A percentile compares a stretch with the other conserved stretches of the same genome.
phyloP scores from a whole-genome alignment of 2,113 vertebrate genomes.

The Tympanuchus pallidicinctus region DNA sequence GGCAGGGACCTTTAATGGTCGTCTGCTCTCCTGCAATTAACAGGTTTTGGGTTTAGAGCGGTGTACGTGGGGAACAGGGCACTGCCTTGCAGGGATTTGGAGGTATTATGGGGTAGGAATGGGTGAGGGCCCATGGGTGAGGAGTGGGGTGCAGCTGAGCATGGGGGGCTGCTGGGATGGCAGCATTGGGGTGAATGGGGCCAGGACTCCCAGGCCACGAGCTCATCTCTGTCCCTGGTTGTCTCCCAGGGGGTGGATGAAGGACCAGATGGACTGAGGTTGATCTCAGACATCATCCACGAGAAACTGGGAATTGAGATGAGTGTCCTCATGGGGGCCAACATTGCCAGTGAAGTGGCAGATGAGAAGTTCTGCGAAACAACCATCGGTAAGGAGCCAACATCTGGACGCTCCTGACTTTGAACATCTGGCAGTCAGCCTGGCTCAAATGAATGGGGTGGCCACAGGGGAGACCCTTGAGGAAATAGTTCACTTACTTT shows the following conservation, averaged over 20 bases:
- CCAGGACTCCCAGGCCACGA: not conserved
- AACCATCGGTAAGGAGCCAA: conserved; percentile 87
- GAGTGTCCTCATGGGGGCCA: conserved; percentile 96
- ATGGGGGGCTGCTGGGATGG: rapidly evolving
- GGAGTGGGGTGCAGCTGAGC: not conserved
- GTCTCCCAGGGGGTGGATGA: conserved; percentile 89
- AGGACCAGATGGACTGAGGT: conserved; percentile 90
- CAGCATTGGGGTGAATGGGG: not conserved
- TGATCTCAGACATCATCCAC: conserved; percentile 94
- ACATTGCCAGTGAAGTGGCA: conserved; percentile 95
- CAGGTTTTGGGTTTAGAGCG: not conserved
- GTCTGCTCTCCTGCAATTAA: not conserved
- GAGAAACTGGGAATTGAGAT: conserved; percentile 88
- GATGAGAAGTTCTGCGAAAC: conserved; percentile 98
- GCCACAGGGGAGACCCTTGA: not conserved
- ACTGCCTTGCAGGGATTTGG: not conserved
- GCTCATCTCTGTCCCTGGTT: not conserved
- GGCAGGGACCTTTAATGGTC: not conserved
- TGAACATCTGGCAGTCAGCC: not conserved
- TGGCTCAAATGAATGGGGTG: not conserved
- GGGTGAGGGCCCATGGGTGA: not conserved
- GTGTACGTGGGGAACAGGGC: rapidly evolving
- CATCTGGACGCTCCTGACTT: not conserved
- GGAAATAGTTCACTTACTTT: not conserved
- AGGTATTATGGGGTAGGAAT: not conserved